Base-by-base conservation (phyloP, 2,888 invertebrate genomes). In the Sphaeridia pumilis region DNA sequence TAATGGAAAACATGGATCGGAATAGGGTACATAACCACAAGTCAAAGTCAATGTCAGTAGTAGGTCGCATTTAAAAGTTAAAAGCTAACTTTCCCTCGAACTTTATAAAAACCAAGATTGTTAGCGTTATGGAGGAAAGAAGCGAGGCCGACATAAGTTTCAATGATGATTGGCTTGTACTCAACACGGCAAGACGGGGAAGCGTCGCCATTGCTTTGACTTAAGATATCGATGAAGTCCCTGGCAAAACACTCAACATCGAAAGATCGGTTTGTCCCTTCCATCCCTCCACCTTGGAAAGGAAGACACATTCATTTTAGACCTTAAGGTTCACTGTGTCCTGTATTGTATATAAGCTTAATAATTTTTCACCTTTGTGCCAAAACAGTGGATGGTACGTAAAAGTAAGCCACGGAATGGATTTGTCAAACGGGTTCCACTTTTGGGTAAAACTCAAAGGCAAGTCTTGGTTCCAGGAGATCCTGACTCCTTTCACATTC, bases 391-490 rank as follows among this genome's bases (percentile, higher is more conserved):
- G 88, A 71, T 89, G 89, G 51, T 84, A 85, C 0, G 84, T 79
- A 64, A 83, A 82, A 0, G 87, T 87, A 28, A 80, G 70, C 72
- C 81, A 84, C 0, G 88, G 88, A 57, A 87, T 82, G 54, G 83
- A 79, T 55, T 78, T 79, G 59, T 80, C 79, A 72, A 86, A 86
- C 0, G 88, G 88, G 70, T 88, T 88, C 89, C 89, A 89, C 55
- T 80, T 79, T n/a, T 79, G 79, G 61, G 77, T 75, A 64, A 83
- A 68, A 31, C 81, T 73, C 38, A 84, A 67, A 1, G 83, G 79
- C 66, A 80, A 77, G 0, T 82, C 82, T 65, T 78, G 78, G 67
- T 84, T 84, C 83, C 87, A 87, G 75, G 83, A 78, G 43, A 86
- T 71, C 49, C 87, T 77, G 12, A 88, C 75, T 0, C 87, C 89